phyloP scores from a whole-genome alignment of 2,797 vertebrate genomes.

The Acanthurus leucopareius region DNA sequence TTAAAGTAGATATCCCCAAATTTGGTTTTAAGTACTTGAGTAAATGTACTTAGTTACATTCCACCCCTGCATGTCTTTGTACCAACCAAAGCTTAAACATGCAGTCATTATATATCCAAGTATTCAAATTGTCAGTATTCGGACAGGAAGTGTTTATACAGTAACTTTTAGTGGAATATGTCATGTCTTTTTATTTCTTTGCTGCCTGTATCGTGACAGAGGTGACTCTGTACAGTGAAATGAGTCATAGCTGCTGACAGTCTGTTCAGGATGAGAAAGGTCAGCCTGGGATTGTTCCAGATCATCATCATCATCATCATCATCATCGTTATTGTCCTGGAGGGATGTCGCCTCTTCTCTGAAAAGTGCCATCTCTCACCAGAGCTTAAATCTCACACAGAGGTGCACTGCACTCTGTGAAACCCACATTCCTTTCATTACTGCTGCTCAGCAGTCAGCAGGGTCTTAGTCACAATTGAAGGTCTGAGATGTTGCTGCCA shows the following conservation, averaged over 20 bases:
- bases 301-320: conserved; percentile 50
- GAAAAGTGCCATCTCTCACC: conserved; percentile 59
- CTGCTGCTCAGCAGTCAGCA: conserved; percentile 37
- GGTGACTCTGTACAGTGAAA: conserved; percentile 9
- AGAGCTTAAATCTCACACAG: conserved; percentile 45
- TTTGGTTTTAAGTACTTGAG: background rate
- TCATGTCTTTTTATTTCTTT: background rate
- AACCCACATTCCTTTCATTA: conserved; percentile 47
- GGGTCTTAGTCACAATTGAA: conserved; percentile 15
- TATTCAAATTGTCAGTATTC: background rate
- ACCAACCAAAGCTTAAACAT: background rate
- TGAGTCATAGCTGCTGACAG: conserved; percentile 63
- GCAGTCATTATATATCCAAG: background rate
- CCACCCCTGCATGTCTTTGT: no score
- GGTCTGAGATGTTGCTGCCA: background rate
- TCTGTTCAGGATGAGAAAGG: conserved; percentile 41
- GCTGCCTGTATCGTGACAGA: conserved; percentile 22
- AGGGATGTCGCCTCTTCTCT: conserved; percentile 40
- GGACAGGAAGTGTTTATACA: background rate
- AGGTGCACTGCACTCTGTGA: conserved; percentile 11
- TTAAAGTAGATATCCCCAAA: background rate
- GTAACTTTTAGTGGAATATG: background rate
- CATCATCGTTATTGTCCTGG: conserved; percentile 41
- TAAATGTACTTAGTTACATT: background rate
- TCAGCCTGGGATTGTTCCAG: conserved; percentile 41